Percentiles rank a stretch among this genome's conserved stretches.
phyloP scores from a whole-genome alignment of 2,113 vertebrate species.

The human region GRCh38 chr2:134029001-134029500 shows the following conservation, averaged over 20 bases:
- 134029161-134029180: not conserved
- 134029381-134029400: constrained; percentile 30
- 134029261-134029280: not conserved
- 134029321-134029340: constrained; percentile 67
- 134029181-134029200: not conserved
- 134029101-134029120: not conserved
- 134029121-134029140: not conserved
- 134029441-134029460: not conserved
- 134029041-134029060: not conserved
- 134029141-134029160: not conserved
- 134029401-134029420: constrained; percentile 1
- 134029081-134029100: not conserved
- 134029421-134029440: constrained; percentile 53
- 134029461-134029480: constrained; percentile 2
- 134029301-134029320: constrained; percentile 58
- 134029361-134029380: constrained; percentile 64
- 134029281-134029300: constrained; percentile 48
- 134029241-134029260: constrained; percentile 56
- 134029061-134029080: not conserved
- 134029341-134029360: constrained; percentile 76
- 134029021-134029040: not conserved
- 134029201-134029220: not conserved
- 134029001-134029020: not conserved
- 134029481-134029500: constrained; percentile 11
- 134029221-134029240: constrained; percentile 36